These are phyloP conservation scores for Pseudolycoriella hygida DNA, from an alignment of 2,888 invertebrate genomes.

Conservation along the genomic window DNA sequence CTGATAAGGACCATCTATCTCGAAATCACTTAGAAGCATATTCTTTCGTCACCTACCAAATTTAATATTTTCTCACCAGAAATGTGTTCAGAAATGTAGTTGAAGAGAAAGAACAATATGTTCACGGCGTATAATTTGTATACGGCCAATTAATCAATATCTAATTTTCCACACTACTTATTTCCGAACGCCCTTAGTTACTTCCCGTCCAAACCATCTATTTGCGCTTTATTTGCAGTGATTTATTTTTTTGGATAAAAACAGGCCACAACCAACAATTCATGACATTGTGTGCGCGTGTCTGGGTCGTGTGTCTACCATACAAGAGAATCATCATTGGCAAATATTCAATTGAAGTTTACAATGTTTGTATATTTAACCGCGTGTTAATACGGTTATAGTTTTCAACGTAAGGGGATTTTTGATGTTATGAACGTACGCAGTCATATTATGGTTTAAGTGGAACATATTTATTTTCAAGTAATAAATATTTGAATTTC, in stretches of 20 bases:
- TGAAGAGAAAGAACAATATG: too few species aligned
- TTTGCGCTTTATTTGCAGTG: background rate
- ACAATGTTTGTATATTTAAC: slow-evolving; percentile 1
- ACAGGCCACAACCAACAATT: background rate
- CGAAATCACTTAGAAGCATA: too few species aligned
- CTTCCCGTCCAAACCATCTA: background rate
- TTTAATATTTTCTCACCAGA: too few species aligned
- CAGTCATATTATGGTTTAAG: too few species aligned
- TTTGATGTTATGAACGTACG: too few species aligned
- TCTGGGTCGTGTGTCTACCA: background rate
- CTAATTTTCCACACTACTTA: slow-evolving; percentile 4
- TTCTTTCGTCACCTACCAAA: too few species aligned
- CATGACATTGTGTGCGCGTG: background rate
- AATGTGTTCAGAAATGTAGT: too few species aligned
- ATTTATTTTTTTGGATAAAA: background rate
- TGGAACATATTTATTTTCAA: too few species aligned
- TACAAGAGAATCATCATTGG: background rate
- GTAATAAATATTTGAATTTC: too few species aligned
- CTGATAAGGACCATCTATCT: too few species aligned
- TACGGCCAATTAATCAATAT: slow-evolving; percentile 3
- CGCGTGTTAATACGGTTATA: background rate
- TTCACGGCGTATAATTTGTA: too few species aligned
- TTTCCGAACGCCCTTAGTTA: slow-evolving; percentile 1
- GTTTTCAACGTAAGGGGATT: too few species aligned
- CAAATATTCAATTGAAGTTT: slow-evolving; percentile 3